Percentiles rank a stretch among this genome's conserved stretches.
These are phyloP conservation scores for Amphimedon queenslandica DNA, from an alignment of 37 sponge, comb jelly and placozoan species.

Conservation along the genomic window DNA sequence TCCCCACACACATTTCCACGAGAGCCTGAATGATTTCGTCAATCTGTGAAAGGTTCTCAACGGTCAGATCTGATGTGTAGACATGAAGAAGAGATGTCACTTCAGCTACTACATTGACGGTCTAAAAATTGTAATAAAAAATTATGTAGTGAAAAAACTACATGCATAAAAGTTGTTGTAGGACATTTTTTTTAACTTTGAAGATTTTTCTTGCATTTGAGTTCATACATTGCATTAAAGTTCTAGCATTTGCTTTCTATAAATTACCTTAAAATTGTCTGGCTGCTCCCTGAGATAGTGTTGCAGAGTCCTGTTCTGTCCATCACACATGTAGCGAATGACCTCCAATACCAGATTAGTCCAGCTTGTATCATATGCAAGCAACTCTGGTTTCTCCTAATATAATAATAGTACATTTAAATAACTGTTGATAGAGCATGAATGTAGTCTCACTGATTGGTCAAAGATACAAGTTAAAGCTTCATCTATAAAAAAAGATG, in stretches of 20 bases:
- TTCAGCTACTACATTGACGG: slow-evolving; percentile 58
- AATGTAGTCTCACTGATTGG: too few relatives aligned
- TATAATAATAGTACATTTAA: too few relatives aligned
- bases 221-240: too few relatives aligned
- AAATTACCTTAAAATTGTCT: slow-evolving; percentile 54
- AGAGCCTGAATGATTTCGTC: slow-evolving; percentile 36
- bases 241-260: too few relatives aligned
- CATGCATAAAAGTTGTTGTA: too few relatives aligned
- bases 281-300: slow-evolving; percentile 71
- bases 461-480: too few relatives aligned
- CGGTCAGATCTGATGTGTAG: slow-evolving; percentile 28
- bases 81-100: slow-evolving; percentile 39
- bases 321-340: slow-evolving; percentile 63
- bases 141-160: too few relatives aligned
- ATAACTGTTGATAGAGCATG: too few relatives aligned
- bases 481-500: too few relatives aligned
- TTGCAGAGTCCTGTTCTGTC: slow-evolving; percentile 52
- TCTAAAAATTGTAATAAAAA: background rate
- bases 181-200: too few relatives aligned
- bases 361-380: slow-evolving; percentile 8
- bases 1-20: slow-evolving; percentile 49
- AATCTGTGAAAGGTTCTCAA: slow-evolving; percentile 44
- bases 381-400: slow-evolving; percentile 9
- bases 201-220: too few relatives aligned
- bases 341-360: slow-evolving; percentile 47